Percentiles rank a stretch among this genome's conserved stretches.
phyloP scores from a whole-genome alignment of 2,113 vertebrate genomes.

The Zosterops japonicus region DNA sequence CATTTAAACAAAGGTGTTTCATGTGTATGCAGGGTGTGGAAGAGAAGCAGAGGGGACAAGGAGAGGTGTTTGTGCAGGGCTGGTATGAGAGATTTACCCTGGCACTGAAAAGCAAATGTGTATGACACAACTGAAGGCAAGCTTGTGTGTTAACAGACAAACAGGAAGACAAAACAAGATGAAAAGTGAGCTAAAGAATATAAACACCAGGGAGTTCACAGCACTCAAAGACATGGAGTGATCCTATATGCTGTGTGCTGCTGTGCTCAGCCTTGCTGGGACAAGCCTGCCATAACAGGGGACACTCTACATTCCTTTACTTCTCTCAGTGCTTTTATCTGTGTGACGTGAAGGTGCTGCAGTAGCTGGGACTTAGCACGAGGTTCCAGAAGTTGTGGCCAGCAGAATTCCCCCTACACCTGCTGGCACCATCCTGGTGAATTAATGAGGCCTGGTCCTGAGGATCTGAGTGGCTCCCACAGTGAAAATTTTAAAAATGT shows the following conservation, averaged over 20 bases:
- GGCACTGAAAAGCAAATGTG: not conserved
- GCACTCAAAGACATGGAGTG: not conserved
- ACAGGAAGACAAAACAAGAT: not conserved
- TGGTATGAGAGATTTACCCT: not conserved
- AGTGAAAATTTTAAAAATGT: not conserved
- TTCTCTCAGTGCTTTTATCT: not conserved
- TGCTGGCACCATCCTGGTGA: not conserved
- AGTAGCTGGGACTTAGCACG: not conserved
- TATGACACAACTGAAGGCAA: not conserved
- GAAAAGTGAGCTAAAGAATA: not conserved
- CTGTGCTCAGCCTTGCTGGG: not conserved
- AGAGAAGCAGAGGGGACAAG: not conserved
- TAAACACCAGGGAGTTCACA: not conserved
- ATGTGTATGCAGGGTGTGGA: not conserved
- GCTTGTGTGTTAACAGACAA: not conserved
- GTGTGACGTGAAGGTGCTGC: not conserved
- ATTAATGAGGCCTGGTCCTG: rapidly evolving
- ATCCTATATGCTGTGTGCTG: not conserved
- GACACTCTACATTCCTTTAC: not conserved
- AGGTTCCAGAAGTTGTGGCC: not conserved
- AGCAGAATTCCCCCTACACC: not conserved
- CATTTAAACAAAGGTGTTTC: not conserved
- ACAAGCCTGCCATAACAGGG: not conserved
- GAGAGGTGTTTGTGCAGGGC: not conserved
- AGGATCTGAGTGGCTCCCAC: not conserved